Evolutionary conservation across 2,888 invertebrate genomes (phyloP), one percentile per base, ranked within the genome.

Genomic region (Ophioninae sp.): DNA sequence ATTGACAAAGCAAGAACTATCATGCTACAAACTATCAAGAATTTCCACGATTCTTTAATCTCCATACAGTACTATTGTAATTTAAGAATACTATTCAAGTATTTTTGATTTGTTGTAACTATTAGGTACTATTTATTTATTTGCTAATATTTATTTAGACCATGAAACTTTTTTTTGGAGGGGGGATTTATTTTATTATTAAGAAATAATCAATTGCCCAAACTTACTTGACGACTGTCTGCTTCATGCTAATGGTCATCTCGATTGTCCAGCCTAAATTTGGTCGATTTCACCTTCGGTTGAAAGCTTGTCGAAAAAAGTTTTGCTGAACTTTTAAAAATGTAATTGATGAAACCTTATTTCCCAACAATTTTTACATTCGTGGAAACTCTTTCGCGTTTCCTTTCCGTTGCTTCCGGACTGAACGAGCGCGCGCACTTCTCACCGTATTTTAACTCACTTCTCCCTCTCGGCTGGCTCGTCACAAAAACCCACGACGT

Each of bases 221-320:
- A 85, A 93, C 94, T 94, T 93, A 94, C 94, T 94, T 94, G 88
- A 94, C 94, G 82, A 94, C 94, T 23, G 94, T 94, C 86, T 94
- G 94, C 89, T 94, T 94, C 91, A 94, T 94, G 85, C 93, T 93
- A 88, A 93, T 94, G 79, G 94, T 94, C 94, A 94, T 94, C 82
- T 71, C 87, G 83, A 61, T 71, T 69, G 37, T 71, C 58, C 76
- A 56, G 10, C 64, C 59, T 65, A 20, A 22, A 59, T 72, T 58
- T 73, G 39, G 51, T 65, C 44, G 63, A 23, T 82, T 65, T 9
- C 64, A 69, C 56, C 9, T n/a, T n/a, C n/a, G n/a, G n/a, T n/a
- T 37, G 56, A 72, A 13, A 64, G n/a, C 20, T 64, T 51, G 41
- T 41, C n/a, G 17, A 1, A n/a, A 56, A 37, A 58, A 68, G 22